These are phyloP conservation scores for Capitulum mitella DNA, from an alignment of 2,888 invertebrate species.

Conservation along the genomic window DNA sequence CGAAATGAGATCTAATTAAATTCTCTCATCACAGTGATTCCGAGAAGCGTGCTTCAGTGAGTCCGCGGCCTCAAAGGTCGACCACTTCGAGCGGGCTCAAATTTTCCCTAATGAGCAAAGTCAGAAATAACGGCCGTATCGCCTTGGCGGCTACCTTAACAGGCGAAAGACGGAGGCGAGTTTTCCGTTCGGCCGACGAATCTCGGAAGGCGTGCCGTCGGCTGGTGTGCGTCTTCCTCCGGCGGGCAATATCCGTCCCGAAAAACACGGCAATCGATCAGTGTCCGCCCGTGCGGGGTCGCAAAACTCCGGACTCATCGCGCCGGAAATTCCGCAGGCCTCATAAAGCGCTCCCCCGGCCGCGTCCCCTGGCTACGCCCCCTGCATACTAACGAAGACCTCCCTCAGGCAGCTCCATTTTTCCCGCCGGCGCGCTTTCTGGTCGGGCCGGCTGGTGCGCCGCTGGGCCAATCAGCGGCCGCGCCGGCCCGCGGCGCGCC, in stretches of 20 bases:
- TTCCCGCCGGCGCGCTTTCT: background rate
- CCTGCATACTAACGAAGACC: constrained; percentile 8
- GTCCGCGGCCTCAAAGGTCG: background rate
- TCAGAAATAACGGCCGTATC: constrained; percentile 1
- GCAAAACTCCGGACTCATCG: background rate
- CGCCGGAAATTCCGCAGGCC: constrained; percentile 3
- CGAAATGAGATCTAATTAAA: background rate
- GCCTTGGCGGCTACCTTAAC: background rate
- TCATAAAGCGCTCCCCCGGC: constrained; percentile 8
- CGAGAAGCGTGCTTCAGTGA: background rate
- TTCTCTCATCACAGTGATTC: constrained; percentile 10
- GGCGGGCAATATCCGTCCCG: background rate
- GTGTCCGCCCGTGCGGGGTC: background rate
- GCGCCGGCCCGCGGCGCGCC: background rate
- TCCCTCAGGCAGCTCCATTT: constrained; percentile 7
- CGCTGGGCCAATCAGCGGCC: background rate
- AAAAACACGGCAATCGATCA: background rate
- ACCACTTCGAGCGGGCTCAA: background rate
- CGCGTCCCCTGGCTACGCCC: constrained; percentile 6
- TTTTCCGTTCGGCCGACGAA: background rate
- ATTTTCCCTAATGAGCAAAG: constrained; percentile 17
- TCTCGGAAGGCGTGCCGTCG: background rate
- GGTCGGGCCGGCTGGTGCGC: background rate
- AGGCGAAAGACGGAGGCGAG: background rate
- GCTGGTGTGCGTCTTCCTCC: background rate